Conservation (phyloP, 2,797 vertebrate species). For the Mormyrops attenuatus region DNA sequence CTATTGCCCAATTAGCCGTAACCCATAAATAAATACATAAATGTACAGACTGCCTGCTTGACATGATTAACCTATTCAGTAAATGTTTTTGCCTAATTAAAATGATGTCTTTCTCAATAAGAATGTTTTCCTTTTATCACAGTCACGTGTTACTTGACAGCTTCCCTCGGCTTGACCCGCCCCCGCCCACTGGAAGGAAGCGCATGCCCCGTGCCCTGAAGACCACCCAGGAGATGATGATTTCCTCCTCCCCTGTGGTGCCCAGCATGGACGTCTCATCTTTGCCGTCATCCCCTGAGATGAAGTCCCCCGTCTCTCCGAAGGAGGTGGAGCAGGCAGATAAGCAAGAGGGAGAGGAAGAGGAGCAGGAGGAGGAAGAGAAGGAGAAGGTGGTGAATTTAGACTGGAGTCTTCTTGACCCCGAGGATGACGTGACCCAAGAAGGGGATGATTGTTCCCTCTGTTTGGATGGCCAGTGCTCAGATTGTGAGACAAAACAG, state of each 20-base stretch:
- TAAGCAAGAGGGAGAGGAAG: background rate
- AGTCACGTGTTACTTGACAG: constrained; percentile 64
- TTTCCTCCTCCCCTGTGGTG: constrained; percentile 76
- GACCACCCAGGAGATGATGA: constrained; percentile 95
- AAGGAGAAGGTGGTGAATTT: constrained; percentile 9
- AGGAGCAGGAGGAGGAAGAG: background rate
- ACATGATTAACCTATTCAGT: background rate
- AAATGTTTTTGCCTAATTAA: background rate
- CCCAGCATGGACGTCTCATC: constrained; percentile 54
- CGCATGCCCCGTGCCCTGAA: constrained; percentile 79
- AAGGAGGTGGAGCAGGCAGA: constrained; percentile 34
- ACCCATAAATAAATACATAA: background rate
- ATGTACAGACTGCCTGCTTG: background rate
- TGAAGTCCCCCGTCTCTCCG: constrained; percentile 40
- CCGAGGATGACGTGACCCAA: constrained; percentile 9
- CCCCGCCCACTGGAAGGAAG: constrained; percentile 76
- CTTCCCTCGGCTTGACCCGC: constrained; percentile 84
- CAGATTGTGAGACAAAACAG: background rate
- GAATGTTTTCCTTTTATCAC: constrained; percentile 2
- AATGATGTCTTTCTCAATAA: background rate
- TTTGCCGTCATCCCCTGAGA: constrained; percentile 44
- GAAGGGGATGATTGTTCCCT: background rate
- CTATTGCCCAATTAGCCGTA: background rate
- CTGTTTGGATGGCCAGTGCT: background rate
- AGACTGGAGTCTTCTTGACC: constrained; percentile 21